Conservation (phyloP, 2,888 invertebrate genomes). For the Dugesia japonica region DNA sequence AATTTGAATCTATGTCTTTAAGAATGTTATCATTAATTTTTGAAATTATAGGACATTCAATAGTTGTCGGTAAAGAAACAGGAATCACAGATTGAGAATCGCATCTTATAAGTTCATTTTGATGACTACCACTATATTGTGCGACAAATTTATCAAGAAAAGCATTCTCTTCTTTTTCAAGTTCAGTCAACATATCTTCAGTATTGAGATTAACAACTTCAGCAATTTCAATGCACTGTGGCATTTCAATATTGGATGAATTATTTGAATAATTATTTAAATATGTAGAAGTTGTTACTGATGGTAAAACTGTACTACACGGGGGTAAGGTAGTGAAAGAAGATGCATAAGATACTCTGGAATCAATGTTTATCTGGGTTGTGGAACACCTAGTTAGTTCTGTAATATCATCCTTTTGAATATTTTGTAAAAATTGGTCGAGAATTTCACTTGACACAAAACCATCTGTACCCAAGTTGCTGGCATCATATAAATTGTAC, state of each 20-base stretch:
- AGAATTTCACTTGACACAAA: not conserved
- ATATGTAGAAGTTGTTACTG: not conserved
- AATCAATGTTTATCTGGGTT: not conserved
- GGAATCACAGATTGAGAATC: conserved; percentile 15
- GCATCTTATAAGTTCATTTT: not conserved
- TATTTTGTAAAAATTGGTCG: not conserved
- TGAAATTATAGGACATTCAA: not conserved
- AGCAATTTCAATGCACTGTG: not conserved
- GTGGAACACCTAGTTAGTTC: not conserved
- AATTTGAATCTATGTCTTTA: not conserved
- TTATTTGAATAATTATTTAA: conserved; percentile 20
- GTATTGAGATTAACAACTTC: conserved; percentile 15
- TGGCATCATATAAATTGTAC: not conserved
- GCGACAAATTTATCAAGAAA: not conserved
- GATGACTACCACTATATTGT: not conserved
- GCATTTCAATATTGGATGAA: not conserved
- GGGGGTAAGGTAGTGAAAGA: not conserved
- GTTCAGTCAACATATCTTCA: not conserved
- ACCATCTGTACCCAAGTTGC: not conserved
- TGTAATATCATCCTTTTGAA: not conserved
- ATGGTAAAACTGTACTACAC: not conserved
- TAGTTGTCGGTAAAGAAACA: not conserved
- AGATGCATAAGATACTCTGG: conserved; percentile 6
- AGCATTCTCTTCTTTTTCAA: conserved; percentile 8
- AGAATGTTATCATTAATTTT: not conserved